Evolutionary conservation across 2,888 invertebrate species (phyloP).

Genomic region (Drosophila birchii): DNA sequence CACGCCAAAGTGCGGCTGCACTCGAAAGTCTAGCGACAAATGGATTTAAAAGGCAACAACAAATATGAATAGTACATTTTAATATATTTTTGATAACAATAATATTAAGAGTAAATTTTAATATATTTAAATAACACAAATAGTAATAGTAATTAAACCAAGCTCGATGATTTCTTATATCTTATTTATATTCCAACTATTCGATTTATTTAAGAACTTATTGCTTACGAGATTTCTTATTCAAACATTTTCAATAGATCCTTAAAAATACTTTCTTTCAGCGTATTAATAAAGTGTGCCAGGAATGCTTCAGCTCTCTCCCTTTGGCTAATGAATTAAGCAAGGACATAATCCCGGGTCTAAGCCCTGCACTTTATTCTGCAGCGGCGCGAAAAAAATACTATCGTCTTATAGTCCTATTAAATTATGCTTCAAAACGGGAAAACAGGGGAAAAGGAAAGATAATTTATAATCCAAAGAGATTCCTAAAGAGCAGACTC

Average conservation of each 20-base stretch:
- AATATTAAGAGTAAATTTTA: neutral
- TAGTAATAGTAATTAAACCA: neutral
- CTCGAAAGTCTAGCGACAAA: slow-evolving; percentile 5
- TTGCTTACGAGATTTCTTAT: too few relatives aligned
- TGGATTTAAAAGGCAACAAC: neutral
- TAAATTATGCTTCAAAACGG: slow-evolving; percentile 5
- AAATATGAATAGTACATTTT: too few relatives aligned
- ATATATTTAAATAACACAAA: neutral
- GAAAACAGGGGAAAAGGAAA: too few relatives aligned
- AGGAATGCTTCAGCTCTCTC: slow-evolving; percentile 1
- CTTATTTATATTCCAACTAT: too few relatives aligned
- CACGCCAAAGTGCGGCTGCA: slow-evolving; percentile 21
- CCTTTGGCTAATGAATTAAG: slow-evolving; percentile 24
- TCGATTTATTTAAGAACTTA: neutral
- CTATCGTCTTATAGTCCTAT: neutral
- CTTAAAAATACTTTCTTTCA: neutral
- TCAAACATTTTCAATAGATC: neutral
- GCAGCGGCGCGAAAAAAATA: neutral
- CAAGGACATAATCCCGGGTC: slow-evolving; percentile 13
- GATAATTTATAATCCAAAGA: neutral
- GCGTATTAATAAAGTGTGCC: neutral
- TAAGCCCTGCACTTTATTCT: slow-evolving; percentile 6
- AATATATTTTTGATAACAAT: too few relatives aligned
- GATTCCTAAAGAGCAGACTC: neutral
- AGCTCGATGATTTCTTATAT: neutral